These are phyloP conservation scores for Salvator merianae DNA, from an alignment of 2,113 vertebrate genomes.

Conservation along the genomic window DNA sequence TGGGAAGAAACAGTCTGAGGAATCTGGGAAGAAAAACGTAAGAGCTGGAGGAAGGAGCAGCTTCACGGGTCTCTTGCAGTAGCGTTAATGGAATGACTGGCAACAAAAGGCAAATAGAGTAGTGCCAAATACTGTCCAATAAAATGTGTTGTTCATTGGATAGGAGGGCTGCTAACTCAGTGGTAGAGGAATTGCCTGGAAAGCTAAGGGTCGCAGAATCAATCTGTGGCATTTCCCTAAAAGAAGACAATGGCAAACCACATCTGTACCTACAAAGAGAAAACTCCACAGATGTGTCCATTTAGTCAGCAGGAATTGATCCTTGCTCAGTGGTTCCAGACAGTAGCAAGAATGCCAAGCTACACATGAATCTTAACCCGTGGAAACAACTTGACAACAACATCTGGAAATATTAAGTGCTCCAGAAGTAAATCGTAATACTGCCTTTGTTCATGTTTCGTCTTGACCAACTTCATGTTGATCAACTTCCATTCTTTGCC, in stretches of 20 bases:
- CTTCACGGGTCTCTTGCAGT: not conserved
- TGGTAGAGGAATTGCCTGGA: too few species aligned
- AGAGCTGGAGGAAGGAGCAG: not conserved
- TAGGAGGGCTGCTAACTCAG: not conserved
- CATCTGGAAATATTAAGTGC: not conserved
- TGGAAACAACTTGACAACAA: not conserved
- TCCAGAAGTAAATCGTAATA: not conserved
- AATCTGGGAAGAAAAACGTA: not conserved
- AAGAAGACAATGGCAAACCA: too few species aligned
- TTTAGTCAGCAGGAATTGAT: too few species aligned
- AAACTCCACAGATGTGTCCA: too few species aligned
- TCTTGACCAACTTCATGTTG: not conserved
- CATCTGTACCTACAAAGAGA: too few species aligned
- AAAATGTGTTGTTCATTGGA: not conserved
- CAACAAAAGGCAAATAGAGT: not conserved
- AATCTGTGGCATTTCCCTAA: too few species aligned
- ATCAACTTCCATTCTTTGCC: fast-evolving
- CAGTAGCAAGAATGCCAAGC: too few species aligned
- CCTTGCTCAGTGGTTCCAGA: too few species aligned
- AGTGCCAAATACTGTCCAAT: not conserved
- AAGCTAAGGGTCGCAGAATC: not conserved
- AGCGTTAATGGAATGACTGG: not conserved
- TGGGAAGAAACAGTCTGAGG: not conserved
- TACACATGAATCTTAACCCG: not conserved
- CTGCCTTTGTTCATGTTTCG: not conserved